Base-by-base conservation (phyloP, 2,888 invertebrate species). In the Xylophagus ater region DNA sequence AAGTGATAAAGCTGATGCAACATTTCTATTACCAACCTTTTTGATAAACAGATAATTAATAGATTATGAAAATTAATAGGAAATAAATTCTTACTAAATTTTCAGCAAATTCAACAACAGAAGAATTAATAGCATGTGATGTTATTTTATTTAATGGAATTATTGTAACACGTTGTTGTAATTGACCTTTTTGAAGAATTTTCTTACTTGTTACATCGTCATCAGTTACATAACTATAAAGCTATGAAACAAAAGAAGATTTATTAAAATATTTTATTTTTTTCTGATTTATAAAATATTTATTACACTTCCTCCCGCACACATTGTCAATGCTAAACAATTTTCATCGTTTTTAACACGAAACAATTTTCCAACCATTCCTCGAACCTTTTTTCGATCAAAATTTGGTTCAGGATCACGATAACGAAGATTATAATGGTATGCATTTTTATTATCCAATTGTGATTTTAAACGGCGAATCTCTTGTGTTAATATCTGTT, bases 201-300 rank as follows among this genome's bases (percentile, higher is more conserved):
- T 80, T 73, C 62, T 89, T 90, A 53, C 85, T 82, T 0, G 88
- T 86, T 37, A 70, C 68, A 56, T 92, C 90, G 30, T 78, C 81
- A 56, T 93, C 88, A 23, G 92, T 88, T 34, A 96, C 81, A 42
- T 94, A 81, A 67, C 92, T 87, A 66, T 81, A 89, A 18, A 96
- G 61, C 88, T 93, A 59, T 30, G 67, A 62, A 51, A 31, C 21
- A 43, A 42, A 44, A 23, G 19, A 34, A 33, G 14, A 24, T 34
- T 38, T 37, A 42, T 39, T 38, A 42, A 36, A 32, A 41, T 35
- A 34, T 40, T 40, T 17, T 30, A 8, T 7, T 30, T 8, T 7
- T n/a, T n/a, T 36, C 25, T 18, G 30, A 13, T 35, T 7, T 12
- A 6, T 29, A 26, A 26, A n/a, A 4, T 14, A 31, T 33, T 4